Base-by-base conservation (phyloP, 53 echinoderm and acorn worm species). In the Paelopatides confundens region DNA sequence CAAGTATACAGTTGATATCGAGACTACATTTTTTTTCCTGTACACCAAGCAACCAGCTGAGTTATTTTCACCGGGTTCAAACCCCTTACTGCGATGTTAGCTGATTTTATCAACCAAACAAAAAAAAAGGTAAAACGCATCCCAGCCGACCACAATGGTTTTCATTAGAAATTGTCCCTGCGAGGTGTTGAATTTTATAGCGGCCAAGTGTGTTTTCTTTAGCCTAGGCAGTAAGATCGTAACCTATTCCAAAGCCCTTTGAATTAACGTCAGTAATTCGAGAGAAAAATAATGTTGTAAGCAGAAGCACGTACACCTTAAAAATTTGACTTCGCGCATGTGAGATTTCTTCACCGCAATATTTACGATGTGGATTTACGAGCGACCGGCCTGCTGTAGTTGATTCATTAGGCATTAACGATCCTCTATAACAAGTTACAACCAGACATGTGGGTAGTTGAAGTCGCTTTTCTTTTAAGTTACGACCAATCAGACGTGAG, bases 331-430 rank as follows among this genome's bases (percentile, higher is more conserved):
- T 74, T 39, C 11, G 46, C 39, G 26, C 13, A 24, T n/a, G 74
- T 27, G 74, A 46, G 38, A 43, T 29, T 74, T 28, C 46, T 43
- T 28, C 29, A 21, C 27, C 23, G 40, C 35, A 27, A 74, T 18
- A 74, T 74, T 74, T 74, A 74, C 29, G 46, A 46, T 24, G 39
- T 27, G 46, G 23, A 74, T 74, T 74, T 74, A 74, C 74, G 74
- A 74, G 27, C 46, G 31, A 39, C 39, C 46, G 28, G 74, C n/a
- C 35, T 46, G 40, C 40, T 74, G 40, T 7, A 46, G 46, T 27
- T 26, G 46, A 74, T 74, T 74, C 74, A 74, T 74, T 74, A 74
- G 74, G 47, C 74, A 74, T 46, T 74, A 43, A 74, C 74, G 74
- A 74, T 74, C 13, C 46, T 74, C 23, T 23, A 74, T 39, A 74